Conservation (phyloP, 2,797 vertebrate genomes). For the Helicolenus hilgendorfi region DNA sequence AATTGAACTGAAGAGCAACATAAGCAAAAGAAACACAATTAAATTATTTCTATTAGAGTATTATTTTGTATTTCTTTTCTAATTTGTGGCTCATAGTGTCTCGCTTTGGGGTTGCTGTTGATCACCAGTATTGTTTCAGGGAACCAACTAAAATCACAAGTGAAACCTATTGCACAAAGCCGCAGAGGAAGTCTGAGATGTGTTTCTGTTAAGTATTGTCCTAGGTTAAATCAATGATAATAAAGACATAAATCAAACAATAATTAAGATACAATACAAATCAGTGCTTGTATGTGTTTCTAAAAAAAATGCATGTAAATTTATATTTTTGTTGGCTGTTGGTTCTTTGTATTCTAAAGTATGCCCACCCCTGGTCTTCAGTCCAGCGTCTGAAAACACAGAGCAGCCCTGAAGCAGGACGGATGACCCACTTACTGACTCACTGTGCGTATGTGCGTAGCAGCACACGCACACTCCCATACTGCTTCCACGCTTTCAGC, state of each 20-base stretch:
- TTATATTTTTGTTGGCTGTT: neutral
- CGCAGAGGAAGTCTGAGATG: neutral
- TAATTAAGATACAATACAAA: neutral
- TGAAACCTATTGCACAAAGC: neutral
- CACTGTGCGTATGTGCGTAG: neutral
- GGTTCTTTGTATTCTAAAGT: neutral
- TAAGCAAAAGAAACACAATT: neutral
- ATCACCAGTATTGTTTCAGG: neutral
- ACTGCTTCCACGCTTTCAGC: constrained; percentile 22
- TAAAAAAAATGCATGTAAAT: neutral
- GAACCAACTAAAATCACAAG: neutral
- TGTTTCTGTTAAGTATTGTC: neutral
- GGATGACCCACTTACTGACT: constrained; percentile 64
- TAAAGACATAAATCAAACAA: neutral
- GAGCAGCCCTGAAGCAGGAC: constrained; percentile 28
- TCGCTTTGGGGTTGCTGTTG: neutral
- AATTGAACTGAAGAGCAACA: neutral
- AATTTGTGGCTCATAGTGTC: neutral
- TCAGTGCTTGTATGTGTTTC: neutral
- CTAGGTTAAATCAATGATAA: neutral
- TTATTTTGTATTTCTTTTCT: neutral
- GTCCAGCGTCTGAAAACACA: constrained; percentile 3
- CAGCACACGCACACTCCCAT: neutral
- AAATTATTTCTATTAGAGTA: neutral
- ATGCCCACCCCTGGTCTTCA: neutral